phyloP scores from a whole-genome alignment of 2,888 invertebrate genomes.

The Ecdyonurus torrentis region DNA sequence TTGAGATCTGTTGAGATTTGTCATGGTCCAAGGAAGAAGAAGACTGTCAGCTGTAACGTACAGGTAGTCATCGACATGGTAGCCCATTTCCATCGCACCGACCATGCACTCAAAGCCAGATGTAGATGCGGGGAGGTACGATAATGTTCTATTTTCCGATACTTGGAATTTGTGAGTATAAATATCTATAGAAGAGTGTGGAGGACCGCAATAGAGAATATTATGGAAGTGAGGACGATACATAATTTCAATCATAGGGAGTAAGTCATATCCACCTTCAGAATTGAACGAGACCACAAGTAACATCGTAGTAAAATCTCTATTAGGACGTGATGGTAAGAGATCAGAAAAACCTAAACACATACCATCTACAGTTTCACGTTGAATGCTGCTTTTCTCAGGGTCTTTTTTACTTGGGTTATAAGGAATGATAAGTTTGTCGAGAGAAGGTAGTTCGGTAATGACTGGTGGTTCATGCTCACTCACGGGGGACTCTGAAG shows the following conservation, averaged over 20 bases:
- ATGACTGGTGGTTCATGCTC: background rate
- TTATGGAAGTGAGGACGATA: constrained; percentile 19
- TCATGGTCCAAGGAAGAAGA: constrained; percentile 17
- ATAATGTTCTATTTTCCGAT: constrained; percentile 18
- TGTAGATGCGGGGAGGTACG: constrained; percentile 19
- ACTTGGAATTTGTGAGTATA: constrained; percentile 18
- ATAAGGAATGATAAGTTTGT: background rate
- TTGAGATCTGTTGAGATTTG: constrained; percentile 15
- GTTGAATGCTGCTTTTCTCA: constrained; percentile 13
- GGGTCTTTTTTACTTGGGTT: background rate
- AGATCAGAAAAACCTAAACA: constrained; percentile 19
- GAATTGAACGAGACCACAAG: constrained; percentile 18
- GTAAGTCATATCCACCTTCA: constrained; percentile 18
- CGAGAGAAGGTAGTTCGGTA: background rate
- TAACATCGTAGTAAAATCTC: constrained; percentile 15
- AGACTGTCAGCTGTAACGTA: constrained; percentile 19
- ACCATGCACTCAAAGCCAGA: constrained; percentile 19
- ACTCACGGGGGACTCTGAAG: background rate
- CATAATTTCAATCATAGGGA: constrained; percentile 19
- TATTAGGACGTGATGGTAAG: constrained; percentile 9
- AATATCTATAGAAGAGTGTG: constrained; percentile 18
- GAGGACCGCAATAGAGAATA: constrained; percentile 20
- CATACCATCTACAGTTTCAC: constrained; percentile 18
- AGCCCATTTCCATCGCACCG: constrained; percentile 21
- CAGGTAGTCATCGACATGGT: constrained; percentile 19